phyloP scores from a whole-genome alignment of 1,140 invertebrate species.

The Drepana arcuata region DNA sequence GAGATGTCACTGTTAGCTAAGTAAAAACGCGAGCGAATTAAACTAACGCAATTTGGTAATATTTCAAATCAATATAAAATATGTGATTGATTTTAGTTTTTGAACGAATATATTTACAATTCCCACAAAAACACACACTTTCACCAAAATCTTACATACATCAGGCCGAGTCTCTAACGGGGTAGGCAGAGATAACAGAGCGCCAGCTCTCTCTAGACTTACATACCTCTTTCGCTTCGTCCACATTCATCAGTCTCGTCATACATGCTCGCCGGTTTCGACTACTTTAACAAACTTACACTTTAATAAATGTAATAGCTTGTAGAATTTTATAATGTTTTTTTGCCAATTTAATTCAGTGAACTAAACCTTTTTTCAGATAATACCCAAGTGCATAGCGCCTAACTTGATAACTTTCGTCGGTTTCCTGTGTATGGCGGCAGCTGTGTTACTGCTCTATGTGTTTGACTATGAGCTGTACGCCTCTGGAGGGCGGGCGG shows the following conservation, averaged over 20 bases:
- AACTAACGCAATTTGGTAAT: background rate
- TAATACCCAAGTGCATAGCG: conserved; percentile 92
- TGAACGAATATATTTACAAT: too few species aligned
- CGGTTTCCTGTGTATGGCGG: conserved; percentile 93
- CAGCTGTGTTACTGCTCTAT: conserved; percentile 86
- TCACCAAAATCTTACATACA: too few species aligned
- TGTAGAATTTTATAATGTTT: background rate
- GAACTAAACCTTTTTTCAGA: conserved; percentile 73
- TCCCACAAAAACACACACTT: too few species aligned
- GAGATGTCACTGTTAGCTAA: background rate
- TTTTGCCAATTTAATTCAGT: conserved; percentile 11
- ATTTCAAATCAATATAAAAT: background rate
- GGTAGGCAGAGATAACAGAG: too few species aligned
- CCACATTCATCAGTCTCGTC: too few species aligned
- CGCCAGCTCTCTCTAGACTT: too few species aligned
- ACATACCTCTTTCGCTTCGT: too few species aligned
- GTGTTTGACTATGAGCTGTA: conserved; percentile 89
- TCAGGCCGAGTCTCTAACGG: too few species aligned
- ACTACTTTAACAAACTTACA: background rate
- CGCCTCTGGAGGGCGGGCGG: conserved; percentile 76
- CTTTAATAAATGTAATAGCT: background rate
- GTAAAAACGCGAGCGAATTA: background rate
- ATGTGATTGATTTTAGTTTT: too few species aligned
- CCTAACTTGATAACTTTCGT: conserved; percentile 96
- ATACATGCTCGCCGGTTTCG: background rate